Base-by-base conservation (phyloP, 2,888 invertebrate species). In the Minunthozetes semirufus region DNA sequence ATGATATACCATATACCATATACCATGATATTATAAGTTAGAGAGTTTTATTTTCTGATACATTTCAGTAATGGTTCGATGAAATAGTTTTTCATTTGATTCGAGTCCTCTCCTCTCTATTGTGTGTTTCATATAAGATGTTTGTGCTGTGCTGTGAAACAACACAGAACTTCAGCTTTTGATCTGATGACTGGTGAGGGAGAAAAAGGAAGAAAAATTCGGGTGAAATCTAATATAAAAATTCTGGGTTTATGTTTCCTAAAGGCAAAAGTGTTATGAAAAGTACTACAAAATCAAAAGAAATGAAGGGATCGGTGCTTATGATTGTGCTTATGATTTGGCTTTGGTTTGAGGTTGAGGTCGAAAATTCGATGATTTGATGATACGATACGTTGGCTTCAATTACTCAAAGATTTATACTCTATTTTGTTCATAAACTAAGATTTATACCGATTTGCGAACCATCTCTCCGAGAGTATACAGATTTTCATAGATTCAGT, bases 191-290 rank as follows among this genome's bases (percentile, higher is more conserved):
- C 61, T 25, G 61, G 5, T 61, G 61, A 33, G 33, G 33, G n/a
- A n/a, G n/a, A n/a, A n/a, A n/a, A n/a, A 22, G 22, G 59, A 8
- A 61, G 25, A 61, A 61, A 56, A 61, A 61, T 61, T 61, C 17
- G 1, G 29, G 61, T 29, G 15, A 61, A 61, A 61, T 29, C 29
- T 25, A 61, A 61, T 61, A 61, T 61, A 61, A 27, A 61, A 61
- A 61, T 61, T 15, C 27, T 61, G 61, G 61, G 61, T 27, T 61
- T 61, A 61, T 61, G 61, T 61, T 61, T 61, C 27, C 61, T 61
- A 11, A 27, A 61, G 61, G 61, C 61, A 27, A 27, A 15, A 25
- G 61, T 61, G 61, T 25, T 61, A 27, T 61, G 27, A 61, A 61
- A 61, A 33, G 33, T 33, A 56, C 56, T 56, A 56, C 27, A 61